These are phyloP conservation scores for Natrix natrix DNA, from an alignment of 2,797 vertebrate genomes.

Conservation along the genomic window DNA sequence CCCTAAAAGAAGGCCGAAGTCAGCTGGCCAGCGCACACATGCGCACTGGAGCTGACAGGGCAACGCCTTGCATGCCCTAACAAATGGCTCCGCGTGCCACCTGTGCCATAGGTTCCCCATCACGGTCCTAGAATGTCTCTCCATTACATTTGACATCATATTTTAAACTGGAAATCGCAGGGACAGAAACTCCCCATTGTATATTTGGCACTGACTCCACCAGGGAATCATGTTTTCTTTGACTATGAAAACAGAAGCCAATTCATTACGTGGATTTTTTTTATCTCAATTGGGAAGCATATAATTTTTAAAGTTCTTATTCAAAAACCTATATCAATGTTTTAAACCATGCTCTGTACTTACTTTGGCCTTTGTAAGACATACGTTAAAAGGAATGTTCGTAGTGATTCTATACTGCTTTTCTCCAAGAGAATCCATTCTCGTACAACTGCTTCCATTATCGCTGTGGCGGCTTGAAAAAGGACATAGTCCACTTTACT, in stretches of 20 bases:
- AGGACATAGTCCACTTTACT: conserved; percentile 99
- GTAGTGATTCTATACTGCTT: conserved; percentile 91
- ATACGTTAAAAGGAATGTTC: conserved; percentile 97
- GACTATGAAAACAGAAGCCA: background rate
- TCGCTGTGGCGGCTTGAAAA: conserved; percentile 96
- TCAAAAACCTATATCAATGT: background rate
- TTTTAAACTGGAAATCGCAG: background rate
- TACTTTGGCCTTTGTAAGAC: conserved; percentile 98
- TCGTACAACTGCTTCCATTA: conserved; percentile 98
- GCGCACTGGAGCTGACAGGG: too few species aligned
- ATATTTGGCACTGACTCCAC: background rate
- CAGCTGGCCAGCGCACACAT: too few species aligned
- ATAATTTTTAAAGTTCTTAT: background rate
- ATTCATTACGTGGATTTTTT: background rate
- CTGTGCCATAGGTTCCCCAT: too few species aligned
- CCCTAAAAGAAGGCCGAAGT: too few species aligned
- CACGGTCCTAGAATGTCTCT: background rate
- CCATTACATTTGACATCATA: too few species aligned
- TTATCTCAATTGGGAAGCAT: background rate
- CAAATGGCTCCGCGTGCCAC: too few species aligned
- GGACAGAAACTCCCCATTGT: background rate
- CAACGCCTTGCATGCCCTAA: too few species aligned
- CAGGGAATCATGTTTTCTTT: background rate
- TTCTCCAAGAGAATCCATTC: conserved; percentile 98
- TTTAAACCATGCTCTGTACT: conserved; percentile 56